Evolutionary conservation across 2,888 invertebrate species (phyloP).

Genomic region (Apodemia mormo): DNA sequence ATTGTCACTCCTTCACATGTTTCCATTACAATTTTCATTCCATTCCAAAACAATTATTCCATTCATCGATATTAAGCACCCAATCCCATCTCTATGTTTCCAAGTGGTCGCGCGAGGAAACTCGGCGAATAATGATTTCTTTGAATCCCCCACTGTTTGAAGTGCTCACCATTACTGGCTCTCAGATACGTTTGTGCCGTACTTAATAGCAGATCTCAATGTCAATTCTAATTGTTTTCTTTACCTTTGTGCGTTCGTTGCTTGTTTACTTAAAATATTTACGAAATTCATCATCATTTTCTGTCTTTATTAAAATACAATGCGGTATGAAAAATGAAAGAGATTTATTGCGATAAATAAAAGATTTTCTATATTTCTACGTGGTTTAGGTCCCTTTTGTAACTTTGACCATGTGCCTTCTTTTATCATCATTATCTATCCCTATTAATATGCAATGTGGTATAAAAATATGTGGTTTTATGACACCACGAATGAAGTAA

Average conservation of each 20-base stretch:
- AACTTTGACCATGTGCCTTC: too few species aligned
- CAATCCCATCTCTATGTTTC: conserved; percentile 53
- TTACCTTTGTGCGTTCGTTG: conserved; percentile 59
- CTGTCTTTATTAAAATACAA: conserved; percentile 5
- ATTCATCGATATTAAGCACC: conserved; percentile 11
- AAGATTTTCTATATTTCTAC: too few species aligned
- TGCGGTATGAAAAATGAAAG: background rate
- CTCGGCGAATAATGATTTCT: conserved; percentile 81
- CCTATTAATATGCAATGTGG: too few species aligned
- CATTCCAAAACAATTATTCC: too few species aligned
- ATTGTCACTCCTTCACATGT: too few species aligned
- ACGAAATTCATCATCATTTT: conserved; percentile 7
- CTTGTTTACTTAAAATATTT: conserved; percentile 16
- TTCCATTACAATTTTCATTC: too few species aligned
- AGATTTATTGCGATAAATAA: too few species aligned
- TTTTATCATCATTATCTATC: too few species aligned
- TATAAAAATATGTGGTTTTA: too few species aligned
- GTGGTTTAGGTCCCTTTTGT: too few species aligned
- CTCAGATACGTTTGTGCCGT: conserved; percentile 73
- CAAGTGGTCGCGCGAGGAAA: conserved; percentile 78
- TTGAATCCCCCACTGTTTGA: conserved; percentile 75
- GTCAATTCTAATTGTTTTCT: conserved; percentile 74
- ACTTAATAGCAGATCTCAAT: conserved; percentile 74
- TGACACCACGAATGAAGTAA: too few species aligned
- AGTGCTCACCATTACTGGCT: conserved; percentile 72